Percentiles rank a stretch among this genome's conserved stretches.
These are phyloP conservation scores for Phalera bucephala DNA, from an alignment of 2,888 invertebrate genomes.

Conservation along the genomic window DNA sequence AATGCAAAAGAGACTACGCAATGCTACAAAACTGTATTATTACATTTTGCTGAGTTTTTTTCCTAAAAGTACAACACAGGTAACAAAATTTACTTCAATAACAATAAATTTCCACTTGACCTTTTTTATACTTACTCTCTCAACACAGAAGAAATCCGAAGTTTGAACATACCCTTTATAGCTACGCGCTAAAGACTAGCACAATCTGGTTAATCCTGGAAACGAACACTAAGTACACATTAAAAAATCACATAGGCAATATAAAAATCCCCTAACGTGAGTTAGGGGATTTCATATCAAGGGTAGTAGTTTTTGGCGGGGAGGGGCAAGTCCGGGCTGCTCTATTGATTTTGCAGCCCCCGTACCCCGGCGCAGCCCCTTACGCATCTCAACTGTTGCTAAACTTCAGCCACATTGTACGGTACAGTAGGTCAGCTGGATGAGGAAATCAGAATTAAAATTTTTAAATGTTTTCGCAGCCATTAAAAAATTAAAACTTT, in stretches of 20 bases:
- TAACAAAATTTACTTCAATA: too few species aligned
- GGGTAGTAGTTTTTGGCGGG: conserved; percentile 50
- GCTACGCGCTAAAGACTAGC: too few species aligned
- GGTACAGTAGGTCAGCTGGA: conserved; percentile 30
- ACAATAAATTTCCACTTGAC: too few species aligned
- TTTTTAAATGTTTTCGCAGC: too few species aligned
- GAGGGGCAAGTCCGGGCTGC: conserved; percentile 53
- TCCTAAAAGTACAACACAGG: too few species aligned
- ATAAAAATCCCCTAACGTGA: conserved; percentile 59
- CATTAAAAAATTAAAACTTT: too few species aligned
- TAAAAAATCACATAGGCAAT: conserved; percentile 37
- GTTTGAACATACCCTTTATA: conserved; percentile 10
- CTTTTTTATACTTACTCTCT: too few species aligned
- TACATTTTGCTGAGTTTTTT: too few species aligned
- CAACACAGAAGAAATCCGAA: conserved; percentile 13
- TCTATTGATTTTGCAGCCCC: conserved; percentile 71
- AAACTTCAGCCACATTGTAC: conserved; percentile 42
- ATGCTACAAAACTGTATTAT: too few species aligned
- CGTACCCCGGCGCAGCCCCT: conserved; percentile 42
- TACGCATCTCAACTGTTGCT: conserved; percentile 80
- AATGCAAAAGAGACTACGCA: too few species aligned
- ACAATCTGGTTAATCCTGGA: too few species aligned
- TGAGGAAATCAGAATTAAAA: conserved; percentile 1
- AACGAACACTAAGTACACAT: conserved; percentile 4
- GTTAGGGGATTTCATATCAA: conserved; percentile 58